Evolutionary conservation across 92 coral and sea anemone genomes (phyloP).

Genomic region (Palythoa heliodiscus): DNA sequence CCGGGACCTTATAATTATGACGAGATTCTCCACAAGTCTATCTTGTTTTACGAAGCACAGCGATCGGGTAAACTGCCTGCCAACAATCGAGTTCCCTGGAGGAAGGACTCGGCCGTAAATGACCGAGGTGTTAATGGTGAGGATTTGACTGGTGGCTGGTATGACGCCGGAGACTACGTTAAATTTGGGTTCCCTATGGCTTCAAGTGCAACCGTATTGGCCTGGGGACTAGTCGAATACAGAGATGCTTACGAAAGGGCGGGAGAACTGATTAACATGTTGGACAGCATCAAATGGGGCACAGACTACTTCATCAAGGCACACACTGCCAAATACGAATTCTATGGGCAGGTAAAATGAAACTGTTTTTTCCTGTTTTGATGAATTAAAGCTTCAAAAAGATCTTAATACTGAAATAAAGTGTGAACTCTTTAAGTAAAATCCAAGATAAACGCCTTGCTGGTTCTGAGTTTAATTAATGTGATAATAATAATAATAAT

Average conservation of each 20-base stretch:
- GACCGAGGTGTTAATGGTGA: conserved; percentile 74
- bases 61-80: conserved; percentile 89
- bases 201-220: conserved; percentile 76
- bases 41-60: conserved; percentile 94
- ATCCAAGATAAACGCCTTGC: too few relatives aligned
- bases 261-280: conserved; percentile 69
- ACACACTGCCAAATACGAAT: conserved; percentile 73
- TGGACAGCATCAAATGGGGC: conserved; percentile 88
- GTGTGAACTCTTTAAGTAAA: too few relatives aligned
- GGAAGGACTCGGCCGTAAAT: conserved; percentile 82
- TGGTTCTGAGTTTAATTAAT: too few relatives aligned
- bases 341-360: conserved; percentile 82
- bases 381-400: not conserved
- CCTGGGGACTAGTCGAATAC: conserved; percentile 90
- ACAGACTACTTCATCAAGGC: conserved; percentile 93
- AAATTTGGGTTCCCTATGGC: conserved; percentile 99
- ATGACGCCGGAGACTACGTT: conserved; percentile 93
- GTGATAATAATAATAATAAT: too few relatives aligned
- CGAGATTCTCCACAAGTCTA: conserved; percentile 79
- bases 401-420: too few relatives aligned
- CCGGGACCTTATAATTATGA: conserved; percentile 59
- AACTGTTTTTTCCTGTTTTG: conserved; percentile 31
- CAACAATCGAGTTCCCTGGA: conserved; percentile 86
- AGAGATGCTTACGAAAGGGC: conserved; percentile 71
- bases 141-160: conserved; percentile 94